phyloP scores from a whole-genome alignment of 1,140 invertebrate genomes.

The Plutomurus gul region DNA sequence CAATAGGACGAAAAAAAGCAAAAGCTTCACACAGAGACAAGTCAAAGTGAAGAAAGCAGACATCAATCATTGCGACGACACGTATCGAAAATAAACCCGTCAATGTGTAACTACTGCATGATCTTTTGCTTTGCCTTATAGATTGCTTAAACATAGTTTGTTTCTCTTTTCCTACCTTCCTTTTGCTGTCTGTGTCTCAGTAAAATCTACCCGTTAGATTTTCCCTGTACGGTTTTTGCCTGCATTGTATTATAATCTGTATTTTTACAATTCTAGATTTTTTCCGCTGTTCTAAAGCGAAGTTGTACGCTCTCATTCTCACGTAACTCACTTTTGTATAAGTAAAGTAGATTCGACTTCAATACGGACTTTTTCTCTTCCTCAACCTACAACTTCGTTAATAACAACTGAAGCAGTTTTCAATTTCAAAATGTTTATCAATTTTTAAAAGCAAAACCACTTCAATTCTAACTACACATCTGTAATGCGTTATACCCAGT shows the following conservation, averaged over 20 bases:
- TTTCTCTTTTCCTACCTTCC: background rate
- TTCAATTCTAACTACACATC: too few species aligned
- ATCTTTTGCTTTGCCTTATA: constrained; percentile 36
- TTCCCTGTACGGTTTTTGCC: background rate
- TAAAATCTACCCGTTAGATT: constrained; percentile 1
- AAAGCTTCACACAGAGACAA: constrained; percentile 7
- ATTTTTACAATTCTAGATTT: background rate
- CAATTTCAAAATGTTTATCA: too few species aligned
- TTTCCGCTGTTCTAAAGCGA: background rate
- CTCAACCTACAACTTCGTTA: too few species aligned
- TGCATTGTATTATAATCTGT: background rate
- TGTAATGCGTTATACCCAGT: too few species aligned
- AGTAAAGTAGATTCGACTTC: too few species aligned
- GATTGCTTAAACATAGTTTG: constrained; percentile 29
- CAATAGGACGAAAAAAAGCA: background rate
- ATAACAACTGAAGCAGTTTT: too few species aligned
- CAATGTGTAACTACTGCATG: constrained; percentile 46
- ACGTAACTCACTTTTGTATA: too few species aligned
- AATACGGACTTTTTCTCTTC: too few species aligned
- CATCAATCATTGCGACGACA: constrained; percentile 52
- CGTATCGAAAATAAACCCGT: constrained; percentile 49
- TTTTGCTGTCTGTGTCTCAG: background rate
- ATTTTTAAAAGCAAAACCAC: too few species aligned
- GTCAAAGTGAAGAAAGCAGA: constrained; percentile 46
- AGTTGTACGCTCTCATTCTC: too few species aligned